Conservation (phyloP, 2,888 invertebrate species). For the Liposcelis brunnea region DNA sequence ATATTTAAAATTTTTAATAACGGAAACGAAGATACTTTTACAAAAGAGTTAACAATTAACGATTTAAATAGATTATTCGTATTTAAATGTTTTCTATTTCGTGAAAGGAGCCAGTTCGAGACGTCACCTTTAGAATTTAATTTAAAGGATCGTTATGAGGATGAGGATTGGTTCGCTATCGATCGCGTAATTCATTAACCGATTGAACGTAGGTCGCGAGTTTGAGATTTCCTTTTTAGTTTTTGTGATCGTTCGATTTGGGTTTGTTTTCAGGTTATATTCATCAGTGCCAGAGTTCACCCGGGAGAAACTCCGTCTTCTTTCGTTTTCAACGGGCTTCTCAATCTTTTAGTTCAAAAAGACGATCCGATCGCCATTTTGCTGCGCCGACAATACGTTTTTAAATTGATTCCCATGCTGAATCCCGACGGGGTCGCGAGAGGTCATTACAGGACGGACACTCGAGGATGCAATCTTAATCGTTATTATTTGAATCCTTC, state of each 20-base stretch:
- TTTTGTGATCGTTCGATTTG: too few species aligned
- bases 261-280: constrained; percentile 58
- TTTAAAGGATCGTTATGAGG: too few species aligned
- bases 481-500: constrained; percentile 70
- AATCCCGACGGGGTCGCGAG: constrained; percentile 81
- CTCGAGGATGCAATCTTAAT: constrained; percentile 73
- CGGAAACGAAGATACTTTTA: too few species aligned
- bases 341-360: constrained; percentile 56
- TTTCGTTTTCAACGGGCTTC: constrained; percentile 76
- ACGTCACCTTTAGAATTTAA: too few species aligned
- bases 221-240: constrained; percentile 13
- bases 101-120: too few species aligned
- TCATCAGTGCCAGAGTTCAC: constrained; percentile 77
- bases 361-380: constrained; percentile 57
- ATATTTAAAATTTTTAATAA: too few species aligned
- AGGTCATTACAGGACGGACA: constrained; percentile 77
- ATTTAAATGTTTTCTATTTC: constrained; percentile 1
- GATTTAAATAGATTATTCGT: too few species aligned
- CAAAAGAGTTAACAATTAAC: too few species aligned
- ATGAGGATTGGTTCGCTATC: too few species aligned
- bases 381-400: constrained; percentile 60
- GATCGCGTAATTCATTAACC: too few species aligned
- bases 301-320: constrained; percentile 86
- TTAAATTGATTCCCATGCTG: constrained; percentile 77
- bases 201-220: too few species aligned